Base-by-base conservation (phyloP, 2,113 vertebrate genomes). In the Forbesichthys papilliferus region DNA sequence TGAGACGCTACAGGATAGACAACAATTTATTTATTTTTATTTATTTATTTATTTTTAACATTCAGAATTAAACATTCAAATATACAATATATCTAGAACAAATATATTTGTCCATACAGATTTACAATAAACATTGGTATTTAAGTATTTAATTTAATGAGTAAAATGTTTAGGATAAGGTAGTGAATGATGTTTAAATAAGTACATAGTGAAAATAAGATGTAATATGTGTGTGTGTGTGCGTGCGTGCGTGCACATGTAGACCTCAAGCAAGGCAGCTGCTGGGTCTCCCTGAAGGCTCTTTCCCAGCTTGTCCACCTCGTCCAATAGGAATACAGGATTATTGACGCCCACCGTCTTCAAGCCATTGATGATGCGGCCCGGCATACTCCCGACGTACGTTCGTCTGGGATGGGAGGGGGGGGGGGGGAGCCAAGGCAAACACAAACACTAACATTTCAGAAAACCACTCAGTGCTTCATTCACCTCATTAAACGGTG, bases 351-450 rank as follows among this genome's bases (percentile, higher is more conserved):
- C 95, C 0, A 95, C 96, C 0, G 92, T 96, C 91, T 97, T 99
- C 80, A 99, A 83, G 0, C 97, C 97, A 2, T 98, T 99, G 87
- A 99, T 95, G 71, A 99, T 98, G 42, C 97, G 94, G 0, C 98
- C 97, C 0, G 98, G 98, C 97, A 99, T 98, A 73, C 97, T 99
- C 67, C 97, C 98, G 0, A 99, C 97, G 0, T 98, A 99, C 6
- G 96, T 99, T 12, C 96, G 94, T 36, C 98, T 99, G 75, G 16
- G 33, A 3, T 74, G 4, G 18, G 18, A 49, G 64, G 64, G 0
- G 36, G 14, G 20, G 20, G 20, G 20, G 20, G 20, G 20, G 1
- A 1, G 20, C 51, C 33, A 66, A 56, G 11, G 62, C 20, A 63
- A 0, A 33, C 10, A 57, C 6, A 20, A 52, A 4, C 27, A 52